phyloP scores from a whole-genome alignment of 1,140 invertebrate species.

The Drosophila ironensis region DNA sequence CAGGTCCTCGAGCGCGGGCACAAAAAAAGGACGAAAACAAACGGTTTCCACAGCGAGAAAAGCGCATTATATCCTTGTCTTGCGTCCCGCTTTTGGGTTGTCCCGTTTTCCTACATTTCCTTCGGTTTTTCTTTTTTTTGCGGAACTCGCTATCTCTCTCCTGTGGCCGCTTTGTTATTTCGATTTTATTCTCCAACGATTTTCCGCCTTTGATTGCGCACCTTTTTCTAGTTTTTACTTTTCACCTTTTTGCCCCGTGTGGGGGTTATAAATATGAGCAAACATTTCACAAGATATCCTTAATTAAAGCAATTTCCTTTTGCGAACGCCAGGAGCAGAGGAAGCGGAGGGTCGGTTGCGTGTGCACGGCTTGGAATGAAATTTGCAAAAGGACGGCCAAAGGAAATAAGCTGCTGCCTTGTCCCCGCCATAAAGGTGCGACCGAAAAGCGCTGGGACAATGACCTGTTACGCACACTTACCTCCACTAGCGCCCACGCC shows the following conservation, averaged over 20 bases:
- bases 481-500: background rate
- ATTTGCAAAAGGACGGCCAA: conserved; percentile 64
- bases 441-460: conserved; percentile 65
- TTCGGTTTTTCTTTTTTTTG: conserved; percentile 9
- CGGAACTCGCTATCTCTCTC: conserved; percentile 30
- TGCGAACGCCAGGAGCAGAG: background rate
- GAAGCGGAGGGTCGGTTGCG: conserved; percentile 17
- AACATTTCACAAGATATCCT: conserved; percentile 73
- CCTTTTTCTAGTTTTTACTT: conserved; percentile 44
- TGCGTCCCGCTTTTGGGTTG: background rate
- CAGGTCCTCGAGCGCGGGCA: conserved; percentile 11
- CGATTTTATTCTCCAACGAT: conserved; percentile 72
- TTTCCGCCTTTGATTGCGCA: conserved; percentile 66
- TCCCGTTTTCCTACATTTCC: background rate
- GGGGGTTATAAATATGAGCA: conserved; percentile 72
- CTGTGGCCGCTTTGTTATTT: conserved; percentile 63
- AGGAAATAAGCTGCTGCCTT: conserved; percentile 71
- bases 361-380: conserved; percentile 62
- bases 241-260: conserved; percentile 22
- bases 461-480: conserved; percentile 64
- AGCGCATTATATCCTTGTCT: conserved; percentile 60
- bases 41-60: conserved; percentile 43
- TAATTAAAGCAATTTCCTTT: conserved; percentile 77
- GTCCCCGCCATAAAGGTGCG: conserved; percentile 63
- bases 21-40: conserved; percentile 16